Conservation (phyloP, 1,140 invertebrate species). For the Plutomurus gul region DNA sequence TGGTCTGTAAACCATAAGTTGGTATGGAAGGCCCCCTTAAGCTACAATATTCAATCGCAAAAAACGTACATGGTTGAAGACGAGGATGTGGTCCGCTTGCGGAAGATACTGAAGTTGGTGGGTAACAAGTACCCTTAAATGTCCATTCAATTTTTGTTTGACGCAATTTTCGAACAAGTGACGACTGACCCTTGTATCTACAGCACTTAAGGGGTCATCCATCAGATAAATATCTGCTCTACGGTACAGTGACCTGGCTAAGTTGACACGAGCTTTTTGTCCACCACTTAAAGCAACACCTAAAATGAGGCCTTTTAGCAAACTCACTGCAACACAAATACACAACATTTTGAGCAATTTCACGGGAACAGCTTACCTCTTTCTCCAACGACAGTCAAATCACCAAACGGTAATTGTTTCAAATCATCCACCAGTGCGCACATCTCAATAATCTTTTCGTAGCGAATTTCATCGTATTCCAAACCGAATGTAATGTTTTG, state of each 20-base stretch:
- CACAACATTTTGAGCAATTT: constrained; percentile 64
- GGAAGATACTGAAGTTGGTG: constrained; percentile 60
- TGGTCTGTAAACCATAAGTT: too few species aligned
- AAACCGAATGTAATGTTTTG: constrained; percentile 71
- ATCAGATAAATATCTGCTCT: constrained; percentile 61
- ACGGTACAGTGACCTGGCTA: constrained; percentile 65
- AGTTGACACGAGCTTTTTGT: too few species aligned
- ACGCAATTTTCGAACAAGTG: constrained; percentile 61
- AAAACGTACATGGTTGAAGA: constrained; percentile 44
- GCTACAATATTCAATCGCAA: neutral
- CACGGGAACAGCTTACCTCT: constrained; percentile 67
- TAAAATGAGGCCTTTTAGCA: constrained; percentile 60
- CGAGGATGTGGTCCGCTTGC: constrained; percentile 51
- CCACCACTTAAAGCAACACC: constrained; percentile 58
- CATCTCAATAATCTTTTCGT: constrained; percentile 56
- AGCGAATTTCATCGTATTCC: constrained; percentile 58
- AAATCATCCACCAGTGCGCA: constrained; percentile 71
- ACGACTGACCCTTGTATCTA: constrained; percentile 57
- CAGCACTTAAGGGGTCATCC: constrained; percentile 61
- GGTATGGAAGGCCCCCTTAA: too few species aligned
- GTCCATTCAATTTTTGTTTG: constrained; percentile 54
- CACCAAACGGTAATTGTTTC: constrained; percentile 73
- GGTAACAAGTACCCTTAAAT: constrained; percentile 57
- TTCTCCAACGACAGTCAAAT: constrained; percentile 89
- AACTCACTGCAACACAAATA: neutral